Conservation (phyloP, 1,140 invertebrate genomes). For the Leptinotarsa defecta region DNA sequence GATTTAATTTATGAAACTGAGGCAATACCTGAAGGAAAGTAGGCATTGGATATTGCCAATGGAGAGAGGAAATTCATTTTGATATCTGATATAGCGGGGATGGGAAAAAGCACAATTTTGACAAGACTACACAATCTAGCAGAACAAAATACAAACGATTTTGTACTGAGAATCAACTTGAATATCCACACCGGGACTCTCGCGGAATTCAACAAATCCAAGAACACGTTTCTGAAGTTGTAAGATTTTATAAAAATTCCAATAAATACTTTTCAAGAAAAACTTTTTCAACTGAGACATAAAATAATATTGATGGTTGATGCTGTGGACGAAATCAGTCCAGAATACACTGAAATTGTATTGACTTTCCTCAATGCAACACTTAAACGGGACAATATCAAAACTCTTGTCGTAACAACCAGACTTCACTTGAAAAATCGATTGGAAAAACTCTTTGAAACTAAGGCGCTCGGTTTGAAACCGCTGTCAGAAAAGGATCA, state of each 20-base stretch:
- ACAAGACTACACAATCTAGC: not conserved
- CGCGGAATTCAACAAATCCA: not conserved
- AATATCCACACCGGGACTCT: not conserved
- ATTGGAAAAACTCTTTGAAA: not conserved
- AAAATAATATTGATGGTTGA: constrained; percentile 10
- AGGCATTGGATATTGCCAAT: not conserved
- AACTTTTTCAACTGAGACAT: not conserved
- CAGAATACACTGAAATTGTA: not conserved
- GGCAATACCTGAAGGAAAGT: not conserved
- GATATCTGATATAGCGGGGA: not conserved
- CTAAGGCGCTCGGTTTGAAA: not conserved
- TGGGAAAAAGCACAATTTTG: not conserved
- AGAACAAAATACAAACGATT: not conserved
- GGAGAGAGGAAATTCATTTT: constrained; percentile 4
- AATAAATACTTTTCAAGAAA: not conserved
- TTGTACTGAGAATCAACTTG: not conserved
- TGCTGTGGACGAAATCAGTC: constrained; percentile 8
- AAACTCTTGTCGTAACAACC: not conserved
- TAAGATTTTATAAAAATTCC: not conserved
- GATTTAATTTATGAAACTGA: not conserved
- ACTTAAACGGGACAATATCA: not conserved
- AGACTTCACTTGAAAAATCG: not conserved
- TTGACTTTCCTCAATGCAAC: not conserved
- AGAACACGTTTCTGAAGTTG: not conserved
- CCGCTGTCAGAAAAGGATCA: not conserved